Conservation (phyloP, 2,113 vertebrate genomes). For the Sturnira hondurensis region DNA sequence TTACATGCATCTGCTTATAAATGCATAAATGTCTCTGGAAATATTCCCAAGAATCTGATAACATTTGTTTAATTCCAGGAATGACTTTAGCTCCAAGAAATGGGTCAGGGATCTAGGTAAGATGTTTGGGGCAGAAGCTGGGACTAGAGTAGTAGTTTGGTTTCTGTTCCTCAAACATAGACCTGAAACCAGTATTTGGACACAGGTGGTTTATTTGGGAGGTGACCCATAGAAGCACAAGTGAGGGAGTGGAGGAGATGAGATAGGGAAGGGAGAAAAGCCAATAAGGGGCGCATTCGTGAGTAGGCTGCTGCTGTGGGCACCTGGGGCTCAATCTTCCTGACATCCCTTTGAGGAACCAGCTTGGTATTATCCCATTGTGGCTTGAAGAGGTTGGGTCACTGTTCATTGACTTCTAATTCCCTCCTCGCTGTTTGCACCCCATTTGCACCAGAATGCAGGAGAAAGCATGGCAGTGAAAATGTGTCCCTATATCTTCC, state of each 20-base stretch:
- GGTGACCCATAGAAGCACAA: background rate
- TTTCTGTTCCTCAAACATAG: background rate
- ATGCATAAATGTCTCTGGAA: background rate
- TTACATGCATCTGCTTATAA: background rate
- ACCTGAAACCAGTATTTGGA: background rate
- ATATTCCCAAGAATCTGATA: background rate
- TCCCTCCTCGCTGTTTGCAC: background rate
- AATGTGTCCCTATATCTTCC: background rate
- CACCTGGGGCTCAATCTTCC: background rate
- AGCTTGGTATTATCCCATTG: no score
- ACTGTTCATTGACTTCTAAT: background rate
- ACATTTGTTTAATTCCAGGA: background rate
- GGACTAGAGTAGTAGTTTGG: background rate
- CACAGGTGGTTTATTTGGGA: background rate
- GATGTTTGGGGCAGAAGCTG: background rate
- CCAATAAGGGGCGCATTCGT: accelerated
- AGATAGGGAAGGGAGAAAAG: background rate
- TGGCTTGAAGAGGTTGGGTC: background rate
- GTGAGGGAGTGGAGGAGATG: background rate
- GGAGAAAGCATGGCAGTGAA: background rate
- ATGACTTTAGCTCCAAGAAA: background rate
- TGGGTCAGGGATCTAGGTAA: background rate
- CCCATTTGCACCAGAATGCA: background rate
- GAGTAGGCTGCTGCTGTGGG: background rate
- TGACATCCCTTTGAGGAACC: background rate